Base-by-base conservation (phyloP, 2,797 vertebrate genomes). In the Garrulus glandarius region DNA sequence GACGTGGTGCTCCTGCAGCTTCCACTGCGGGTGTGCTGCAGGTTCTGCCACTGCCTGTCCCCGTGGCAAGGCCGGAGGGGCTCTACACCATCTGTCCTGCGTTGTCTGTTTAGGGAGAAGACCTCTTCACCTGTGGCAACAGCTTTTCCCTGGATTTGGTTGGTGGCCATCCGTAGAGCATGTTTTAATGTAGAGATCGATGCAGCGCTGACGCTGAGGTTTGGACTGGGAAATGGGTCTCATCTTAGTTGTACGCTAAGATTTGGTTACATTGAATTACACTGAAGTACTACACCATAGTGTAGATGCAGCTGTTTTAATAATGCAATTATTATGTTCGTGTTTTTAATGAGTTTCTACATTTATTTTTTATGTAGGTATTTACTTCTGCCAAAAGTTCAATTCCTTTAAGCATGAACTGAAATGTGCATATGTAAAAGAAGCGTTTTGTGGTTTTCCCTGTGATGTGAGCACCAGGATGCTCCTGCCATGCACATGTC, bases 1-100 rank as follows among this genome's bases (percentile, higher is more conserved):
- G 98, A 98, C 74, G 32, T 96, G 91, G 95, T 80, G 95, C 96
- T 97, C 96, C 37, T 36, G 91, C 92, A 83, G 89, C 94, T 93
- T 43, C 76, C 77, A 26, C 94, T 80, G 96, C 95, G n/a, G 37
- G 26, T 37, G 75, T 18, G 56, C 94, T 81, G 93, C 41, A 53
- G 89, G 81, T 61, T 92, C 86, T 95, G 93, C 83, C 21, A 65
- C 29, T 53, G 32, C 67, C 85, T 69, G 53, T 61, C 70, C 89
- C 75, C 9, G n/a, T 59, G 60, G 44, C 46, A 5, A 8, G 23
- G 11, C 61, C 4, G 2, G 71, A 20, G 94, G 72, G 56, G 70
- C 92, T 84, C 56, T 78, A 2, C 13, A 5, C 90, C 68, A 14
- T n/a, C 92, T 77, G 20, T 95, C 76, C 86, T 57, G 64, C 29